Conservation (phyloP, 2,888 invertebrate genomes). For the Beris chalybata region DNA sequence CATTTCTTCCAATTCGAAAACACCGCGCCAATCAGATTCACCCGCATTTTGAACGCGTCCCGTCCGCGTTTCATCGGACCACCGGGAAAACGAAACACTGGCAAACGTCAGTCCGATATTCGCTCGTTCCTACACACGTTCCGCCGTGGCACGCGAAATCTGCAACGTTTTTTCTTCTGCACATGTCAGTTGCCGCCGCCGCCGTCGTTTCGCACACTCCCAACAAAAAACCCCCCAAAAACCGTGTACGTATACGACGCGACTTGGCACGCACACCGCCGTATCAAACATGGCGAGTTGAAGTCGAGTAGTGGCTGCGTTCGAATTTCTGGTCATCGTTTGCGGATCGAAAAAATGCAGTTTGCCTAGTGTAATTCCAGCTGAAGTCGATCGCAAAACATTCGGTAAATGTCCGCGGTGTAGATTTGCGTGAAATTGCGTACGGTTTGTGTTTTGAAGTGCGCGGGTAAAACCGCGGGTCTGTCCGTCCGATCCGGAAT, state of each 20-base stretch:
- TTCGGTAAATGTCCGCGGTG: slow-evolving; percentile 26
- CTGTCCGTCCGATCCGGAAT: slow-evolving; percentile 3
- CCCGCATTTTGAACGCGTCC: too few relatives aligned
- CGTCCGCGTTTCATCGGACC: too few relatives aligned
- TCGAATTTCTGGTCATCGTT: slow-evolving; percentile 31
- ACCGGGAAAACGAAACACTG: too few relatives aligned
- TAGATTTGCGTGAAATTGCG: background rate
- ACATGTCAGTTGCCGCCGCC: slow-evolving; percentile 31
- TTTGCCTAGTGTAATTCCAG: slow-evolving; percentile 29
- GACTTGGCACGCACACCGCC: slow-evolving; percentile 31
- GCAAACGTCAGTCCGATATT: too few relatives aligned
- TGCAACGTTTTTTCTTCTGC: slow-evolving; percentile 34
- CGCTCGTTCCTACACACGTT: too few relatives aligned
- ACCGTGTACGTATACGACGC: slow-evolving; percentile 12
- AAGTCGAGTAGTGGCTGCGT: slow-evolving; percentile 27
- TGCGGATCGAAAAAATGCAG: slow-evolving; percentile 36
- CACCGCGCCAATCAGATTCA: too few relatives aligned
- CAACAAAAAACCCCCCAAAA: slow-evolving; percentile 1
- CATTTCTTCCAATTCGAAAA: too few relatives aligned
- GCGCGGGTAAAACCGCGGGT: background rate
- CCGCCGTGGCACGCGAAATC: background rate
- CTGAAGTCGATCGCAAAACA: slow-evolving; percentile 32
- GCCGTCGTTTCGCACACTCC: slow-evolving; percentile 14
- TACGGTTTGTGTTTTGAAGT: slow-evolving; percentile 22
- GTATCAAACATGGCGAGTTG: slow-evolving; percentile 34